These are phyloP conservation scores for Sebastolobus alascanus DNA, from an alignment of 2,797 vertebrate species.

Conservation along the genomic window DNA sequence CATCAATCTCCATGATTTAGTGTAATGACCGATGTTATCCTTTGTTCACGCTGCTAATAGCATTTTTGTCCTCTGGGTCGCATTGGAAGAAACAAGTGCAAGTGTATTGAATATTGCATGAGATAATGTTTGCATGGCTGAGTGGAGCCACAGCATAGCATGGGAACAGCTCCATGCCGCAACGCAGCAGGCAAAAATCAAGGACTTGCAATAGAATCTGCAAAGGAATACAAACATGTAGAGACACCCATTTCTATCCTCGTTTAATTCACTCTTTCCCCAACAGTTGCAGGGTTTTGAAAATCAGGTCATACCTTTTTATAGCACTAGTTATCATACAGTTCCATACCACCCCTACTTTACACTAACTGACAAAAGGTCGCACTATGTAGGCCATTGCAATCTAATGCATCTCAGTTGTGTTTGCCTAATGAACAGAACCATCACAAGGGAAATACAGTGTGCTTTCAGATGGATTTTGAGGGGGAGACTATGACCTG, in stretches of 20 bases:
- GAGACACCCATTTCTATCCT: neutral
- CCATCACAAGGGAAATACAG: neutral
- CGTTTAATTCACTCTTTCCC: neutral
- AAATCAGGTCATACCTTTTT: conserved; percentile 41
- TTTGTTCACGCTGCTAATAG: conserved; percentile 52
- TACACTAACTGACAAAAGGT: neutral
- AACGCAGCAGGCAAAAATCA: conserved; percentile 11
- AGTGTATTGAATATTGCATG: conserved; percentile 82
- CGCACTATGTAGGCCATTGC: neutral
- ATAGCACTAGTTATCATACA: conserved; percentile 23
- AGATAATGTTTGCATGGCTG: conserved; percentile 76
- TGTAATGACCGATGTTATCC: conserved; percentile 26
- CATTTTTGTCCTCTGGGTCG: conserved; percentile 29
- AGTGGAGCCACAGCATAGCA: conserved; percentile 51
- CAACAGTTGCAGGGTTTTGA: conserved; percentile 4
- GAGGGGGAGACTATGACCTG: neutral
- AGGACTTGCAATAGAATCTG: conserved; percentile 18
- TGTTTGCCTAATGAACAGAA: conserved; percentile 12
- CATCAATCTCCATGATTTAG: conserved; percentile 11
- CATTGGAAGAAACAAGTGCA: conserved; percentile 43
- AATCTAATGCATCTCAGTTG: neutral
- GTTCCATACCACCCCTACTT: neutral
- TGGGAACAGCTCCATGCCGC: conserved; percentile 11
- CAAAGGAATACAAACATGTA: conserved; percentile 6
- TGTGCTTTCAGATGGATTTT: conserved; percentile 27